Evolutionary conservation across 2,113 vertebrate species (phyloP).

Genomic region (Semicossyphus pulcher): DNA sequence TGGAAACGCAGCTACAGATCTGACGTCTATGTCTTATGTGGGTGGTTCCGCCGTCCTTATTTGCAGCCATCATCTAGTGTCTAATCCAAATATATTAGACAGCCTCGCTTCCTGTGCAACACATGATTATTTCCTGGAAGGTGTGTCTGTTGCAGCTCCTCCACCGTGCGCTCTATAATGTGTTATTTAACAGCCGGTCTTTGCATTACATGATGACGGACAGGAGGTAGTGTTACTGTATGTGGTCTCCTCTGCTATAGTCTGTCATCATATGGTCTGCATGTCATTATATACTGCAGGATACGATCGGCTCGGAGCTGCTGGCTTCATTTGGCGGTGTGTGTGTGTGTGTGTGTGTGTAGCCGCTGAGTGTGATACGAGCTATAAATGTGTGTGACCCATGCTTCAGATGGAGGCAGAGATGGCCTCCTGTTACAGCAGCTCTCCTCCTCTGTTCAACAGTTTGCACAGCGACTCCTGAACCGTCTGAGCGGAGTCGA

Average conservation of each 20-base stretch:
- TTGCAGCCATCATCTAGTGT: too few species aligned
- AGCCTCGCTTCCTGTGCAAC: neutral
- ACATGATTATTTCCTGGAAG: too few species aligned
- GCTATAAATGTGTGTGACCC: constrained; percentile 69
- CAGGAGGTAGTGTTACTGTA: constrained; percentile 48
- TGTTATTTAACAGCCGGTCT: constrained; percentile 45
- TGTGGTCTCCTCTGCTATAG: constrained; percentile 27
- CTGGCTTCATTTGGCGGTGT: constrained; percentile 55
- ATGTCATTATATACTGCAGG: constrained; percentile 52
- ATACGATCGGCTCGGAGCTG: constrained; percentile 15
- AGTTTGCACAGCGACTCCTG: constrained; percentile 27
- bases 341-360: constrained; percentile 11
- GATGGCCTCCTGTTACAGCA: constrained; percentile 55
- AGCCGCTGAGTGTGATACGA: constrained; percentile 52
- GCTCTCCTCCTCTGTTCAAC: neutral
- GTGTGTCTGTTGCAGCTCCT: neutral
- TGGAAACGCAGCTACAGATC: too few species aligned
- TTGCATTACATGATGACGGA: constrained; percentile 49
- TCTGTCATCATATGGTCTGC: constrained; percentile 51
- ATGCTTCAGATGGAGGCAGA: constrained; percentile 42
- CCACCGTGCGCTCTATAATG: neutral
- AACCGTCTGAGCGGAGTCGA: neutral
- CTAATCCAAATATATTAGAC: too few species aligned
- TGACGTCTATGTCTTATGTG: too few species aligned
- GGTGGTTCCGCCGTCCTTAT: too few species aligned